Base-by-base conservation (phyloP, 2,113 vertebrate species). In the Xiphophorus couchianus region DNA sequence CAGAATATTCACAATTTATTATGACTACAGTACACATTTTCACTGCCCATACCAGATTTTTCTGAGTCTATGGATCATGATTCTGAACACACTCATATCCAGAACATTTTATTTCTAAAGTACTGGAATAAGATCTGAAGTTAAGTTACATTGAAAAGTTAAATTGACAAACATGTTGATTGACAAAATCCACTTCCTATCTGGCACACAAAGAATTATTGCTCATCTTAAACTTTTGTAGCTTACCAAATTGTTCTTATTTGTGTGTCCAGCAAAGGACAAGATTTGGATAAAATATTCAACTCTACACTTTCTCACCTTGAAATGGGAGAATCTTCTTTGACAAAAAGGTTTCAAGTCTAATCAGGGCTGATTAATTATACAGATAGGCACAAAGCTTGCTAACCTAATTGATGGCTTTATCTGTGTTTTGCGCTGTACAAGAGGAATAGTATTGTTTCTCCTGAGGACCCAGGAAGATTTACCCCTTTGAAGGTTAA, bases 361-460 rank as follows among this genome's bases (percentile, higher is more conserved):
- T 90, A 84, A 92, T 91, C 88, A 90, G 69, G 76, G 28, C 81
- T 90, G 90, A 92, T 92, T 88, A 91, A 92, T 92, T 92, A 87
- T 80, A 84, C 76, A 8, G 86, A 92, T 91, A 91, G 81, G 78
- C 67, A 19, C 69, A 77, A 71, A n/a, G 73, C 82, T 89, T 81
- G 51, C 69, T 74, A 78, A 66, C 81, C 69, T 88, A 87, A 89
- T 83, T 90, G 84, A 89, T 88, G 84, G 62, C 86, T 91, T 88
- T 90, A 90, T 91, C 88, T 82, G 62, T 80, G 69, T 84, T 90
- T 84, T 85, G 83, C 87, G 79, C 69, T 35, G 62, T 78, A 84
- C 80, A 84, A 68, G 75, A 60, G 66, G 65, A 71, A 78, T 83
- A 81, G 84, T 82, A 86, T 68, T 73, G 77, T 35, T 76, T 78